Evolutionary conservation across 1,140 invertebrate species (phyloP), one percentile per base, ranked within the genome.

Genomic region (Arion vulgaris): DNA sequence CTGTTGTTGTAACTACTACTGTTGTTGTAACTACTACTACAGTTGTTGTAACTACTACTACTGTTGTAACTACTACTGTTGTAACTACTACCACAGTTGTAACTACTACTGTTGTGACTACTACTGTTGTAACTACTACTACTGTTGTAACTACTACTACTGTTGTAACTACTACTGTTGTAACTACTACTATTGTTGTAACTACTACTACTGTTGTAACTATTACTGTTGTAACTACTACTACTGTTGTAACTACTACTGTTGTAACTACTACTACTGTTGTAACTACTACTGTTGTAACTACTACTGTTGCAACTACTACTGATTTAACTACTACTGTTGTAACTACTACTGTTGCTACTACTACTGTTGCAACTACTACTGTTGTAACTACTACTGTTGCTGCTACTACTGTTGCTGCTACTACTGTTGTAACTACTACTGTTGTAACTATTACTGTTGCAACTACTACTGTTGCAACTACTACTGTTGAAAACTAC

Each of bases 231-330:
- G 23, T 23, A 15, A 57, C 38, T 34, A 71, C n/a, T 32, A 32
- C 38, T 71, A 78, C 38, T 51, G 17, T 15, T 51, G 28, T 32
- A 57, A 53, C 32, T 57, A 78, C 23, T 78, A 57, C 9, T 53
- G 34, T 17, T 53, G 34, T 15, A 9, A 78, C 28, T 53, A 57
- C 19, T 53, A 78, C 28, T 57, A 13, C 34, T 57, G n/a, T 15
- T 53, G 62, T 32, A 17, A 51, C 38, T 57, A 53, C 62, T 79
- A 62, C 26, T 75, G 28, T n/a, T 75, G 26, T n/a, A 45, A 51
- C 41, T 75, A 51, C 28, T 75, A 13, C 41, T 41, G 28, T 28
- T 75, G 45, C 41, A 45, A 75, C 28, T 45, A 75, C 41, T 49
- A 41, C 41, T 49, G 45, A 5, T 75, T 2, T 15, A 28, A 75